Conservation (phyloP, 2,113 vertebrate species). For the Melanerpes aurifrons region DNA sequence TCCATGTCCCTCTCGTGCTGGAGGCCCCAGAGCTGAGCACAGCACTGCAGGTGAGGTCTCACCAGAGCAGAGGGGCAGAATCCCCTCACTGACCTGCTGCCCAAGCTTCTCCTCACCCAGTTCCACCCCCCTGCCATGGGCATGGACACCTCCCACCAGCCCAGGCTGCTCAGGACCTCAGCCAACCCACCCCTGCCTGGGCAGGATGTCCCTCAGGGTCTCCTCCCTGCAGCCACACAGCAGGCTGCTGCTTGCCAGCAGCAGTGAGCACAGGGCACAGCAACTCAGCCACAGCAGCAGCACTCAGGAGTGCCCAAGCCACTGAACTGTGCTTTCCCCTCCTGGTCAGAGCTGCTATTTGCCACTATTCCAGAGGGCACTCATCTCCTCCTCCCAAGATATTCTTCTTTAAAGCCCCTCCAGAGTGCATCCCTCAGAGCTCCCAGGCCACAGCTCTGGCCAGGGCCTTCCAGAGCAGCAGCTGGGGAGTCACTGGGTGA, state of each 20-base stretch:
- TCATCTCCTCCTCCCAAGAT: not conserved
- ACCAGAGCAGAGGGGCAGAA: too few relatives aligned
- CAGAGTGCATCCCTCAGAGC: too few relatives aligned
- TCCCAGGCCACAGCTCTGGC: constrained; percentile 50
- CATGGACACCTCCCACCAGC: too few relatives aligned
- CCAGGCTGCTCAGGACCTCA: too few relatives aligned
- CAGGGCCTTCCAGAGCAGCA: constrained; percentile 51
- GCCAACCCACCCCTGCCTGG: too few relatives aligned
- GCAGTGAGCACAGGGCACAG: constrained; percentile 40
- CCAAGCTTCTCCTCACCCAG: too few relatives aligned
- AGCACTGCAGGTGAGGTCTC: too few relatives aligned
- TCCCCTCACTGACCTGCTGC: too few relatives aligned
- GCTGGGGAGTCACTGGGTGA: constrained; percentile 88
- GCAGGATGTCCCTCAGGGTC: not conserved
- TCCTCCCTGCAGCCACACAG: constrained; percentile 51
- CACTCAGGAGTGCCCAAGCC: not conserved
- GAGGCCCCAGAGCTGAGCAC: too few relatives aligned
- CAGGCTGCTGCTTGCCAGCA: constrained; percentile 46
- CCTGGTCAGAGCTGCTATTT: constrained; percentile 32
- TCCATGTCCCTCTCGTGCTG: too few relatives aligned
- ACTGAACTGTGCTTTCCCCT: constrained; percentile 53
- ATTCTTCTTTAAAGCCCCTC: too few relatives aligned
- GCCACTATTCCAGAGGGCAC: constrained; percentile 38
- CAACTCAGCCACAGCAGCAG: constrained; percentile 38
- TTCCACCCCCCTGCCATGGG: too few relatives aligned